Conservation (phyloP, 2,888 invertebrate genomes). For the Agrypnus murinus region DNA sequence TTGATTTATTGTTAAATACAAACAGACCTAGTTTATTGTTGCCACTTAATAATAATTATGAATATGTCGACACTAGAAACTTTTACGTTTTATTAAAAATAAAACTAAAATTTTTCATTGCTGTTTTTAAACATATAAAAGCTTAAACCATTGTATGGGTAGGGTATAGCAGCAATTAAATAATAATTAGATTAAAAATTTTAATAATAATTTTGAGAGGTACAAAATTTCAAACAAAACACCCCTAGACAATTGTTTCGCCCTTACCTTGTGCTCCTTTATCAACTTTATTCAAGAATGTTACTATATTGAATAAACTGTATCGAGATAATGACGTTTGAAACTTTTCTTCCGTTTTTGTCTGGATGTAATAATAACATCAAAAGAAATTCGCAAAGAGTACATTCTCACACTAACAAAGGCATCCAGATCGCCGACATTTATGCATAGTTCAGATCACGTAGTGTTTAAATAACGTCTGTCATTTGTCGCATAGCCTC, state of each 20-base stretch:
- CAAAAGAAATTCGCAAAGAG: constrained; percentile 53
- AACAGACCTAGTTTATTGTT: constrained; percentile 1
- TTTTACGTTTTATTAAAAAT: no score
- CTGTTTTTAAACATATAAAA: no score
- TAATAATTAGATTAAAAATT: no score
- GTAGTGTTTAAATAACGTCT: constrained; percentile 66
- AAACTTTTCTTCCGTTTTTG: constrained; percentile 6
- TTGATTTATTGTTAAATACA: constrained; percentile 48
- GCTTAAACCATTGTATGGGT: no score
- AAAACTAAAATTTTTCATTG: no score
- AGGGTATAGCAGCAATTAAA: no score
- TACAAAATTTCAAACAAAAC: no score
- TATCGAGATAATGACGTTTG: no score
- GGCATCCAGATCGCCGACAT: constrained; percentile 62
- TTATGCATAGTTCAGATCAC: constrained; percentile 70
- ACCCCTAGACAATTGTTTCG: no score
- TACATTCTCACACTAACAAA: constrained; percentile 66
- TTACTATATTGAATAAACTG: no score
- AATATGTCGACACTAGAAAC: neutral
- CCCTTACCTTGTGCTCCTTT: no score
- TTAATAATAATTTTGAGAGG: no score
- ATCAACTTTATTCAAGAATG: neutral
- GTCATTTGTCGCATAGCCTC: constrained; percentile 70
- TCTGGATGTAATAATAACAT: constrained; percentile 51
- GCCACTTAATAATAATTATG: neutral